Evolutionary conservation across 2,888 invertebrate species (phyloP).

Genomic region (Ischnura elegans): DNA sequence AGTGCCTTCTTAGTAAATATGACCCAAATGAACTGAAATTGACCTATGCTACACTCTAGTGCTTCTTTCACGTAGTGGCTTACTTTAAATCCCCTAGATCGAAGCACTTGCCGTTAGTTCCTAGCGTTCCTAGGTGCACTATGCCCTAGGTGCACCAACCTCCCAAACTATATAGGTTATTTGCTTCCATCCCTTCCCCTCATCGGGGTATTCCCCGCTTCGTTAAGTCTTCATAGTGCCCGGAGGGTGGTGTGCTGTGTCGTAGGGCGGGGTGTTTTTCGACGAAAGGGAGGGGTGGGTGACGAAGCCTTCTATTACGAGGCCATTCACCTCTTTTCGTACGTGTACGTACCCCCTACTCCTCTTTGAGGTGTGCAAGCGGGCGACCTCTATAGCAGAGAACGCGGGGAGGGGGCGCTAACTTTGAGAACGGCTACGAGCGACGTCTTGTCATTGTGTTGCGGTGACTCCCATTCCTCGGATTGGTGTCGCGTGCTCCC

Average conservation of each 20-base stretch:
- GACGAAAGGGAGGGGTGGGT: not conserved
- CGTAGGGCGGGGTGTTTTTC: not conserved
- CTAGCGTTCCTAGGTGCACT: too few relatives aligned
- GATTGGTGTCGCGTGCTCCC: slow-evolving; percentile 3
- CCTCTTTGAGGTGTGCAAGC: not conserved
- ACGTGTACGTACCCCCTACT: not conserved
- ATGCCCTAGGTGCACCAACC: too few relatives aligned
- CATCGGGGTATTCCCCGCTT: too few relatives aligned
- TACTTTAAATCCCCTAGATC: too few relatives aligned
- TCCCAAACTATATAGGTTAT: too few relatives aligned
- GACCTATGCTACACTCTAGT: too few relatives aligned
- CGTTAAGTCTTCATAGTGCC: not conserved
- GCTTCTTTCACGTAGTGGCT: too few relatives aligned
- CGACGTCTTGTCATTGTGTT: not conserved
- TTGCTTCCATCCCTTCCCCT: too few relatives aligned
- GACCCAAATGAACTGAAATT: too few relatives aligned
- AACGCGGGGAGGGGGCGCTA: not conserved
- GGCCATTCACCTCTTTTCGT: slow-evolving; percentile 9
- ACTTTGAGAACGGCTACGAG: not conserved
- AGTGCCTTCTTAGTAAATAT: too few relatives aligned
- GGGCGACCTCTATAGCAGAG: slow-evolving; percentile 28
- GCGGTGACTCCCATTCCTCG: too few relatives aligned
- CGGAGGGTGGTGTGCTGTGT: not conserved
- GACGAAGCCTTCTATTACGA: slow-evolving; percentile 18
- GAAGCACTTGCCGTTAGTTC: too few relatives aligned